phyloP scores from a whole-genome alignment of 1,140 invertebrate species.

The Branchinecta lynchi region DNA sequence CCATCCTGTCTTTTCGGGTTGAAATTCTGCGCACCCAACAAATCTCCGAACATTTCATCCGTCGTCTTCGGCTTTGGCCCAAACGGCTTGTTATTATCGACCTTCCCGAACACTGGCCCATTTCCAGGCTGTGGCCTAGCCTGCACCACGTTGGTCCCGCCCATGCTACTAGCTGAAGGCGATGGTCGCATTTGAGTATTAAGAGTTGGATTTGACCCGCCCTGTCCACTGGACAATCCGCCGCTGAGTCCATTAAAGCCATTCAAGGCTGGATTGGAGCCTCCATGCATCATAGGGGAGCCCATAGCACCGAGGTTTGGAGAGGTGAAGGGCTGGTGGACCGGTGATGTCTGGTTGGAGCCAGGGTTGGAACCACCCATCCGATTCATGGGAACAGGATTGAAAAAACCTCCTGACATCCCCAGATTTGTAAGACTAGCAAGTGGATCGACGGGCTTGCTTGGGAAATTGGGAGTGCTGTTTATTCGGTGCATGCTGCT shows the following conservation, averaged over 20 bases:
- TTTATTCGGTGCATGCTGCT: slow-evolving; percentile 37
- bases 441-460: slow-evolving; percentile 38
- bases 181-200: not conserved
- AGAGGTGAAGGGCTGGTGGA: not conserved
- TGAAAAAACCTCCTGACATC: slow-evolving; percentile 25
- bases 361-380: not conserved
- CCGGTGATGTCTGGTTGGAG: not conserved
- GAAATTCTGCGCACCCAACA: slow-evolving; percentile 74
- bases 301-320: not conserved
- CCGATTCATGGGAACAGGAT: not conserved
- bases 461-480: slow-evolving; percentile 41
- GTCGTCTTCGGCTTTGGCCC: slow-evolving; percentile 33
- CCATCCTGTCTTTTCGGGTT: slow-evolving; percentile 54
- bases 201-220: not conserved
- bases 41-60: slow-evolving; percentile 71
- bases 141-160: not conserved
- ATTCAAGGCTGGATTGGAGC: not conserved
- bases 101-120: slow-evolving; percentile 18
- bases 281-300: not conserved
- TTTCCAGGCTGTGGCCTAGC: not conserved
- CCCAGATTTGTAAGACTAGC: slow-evolving; percentile 35
- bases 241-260: not conserved
- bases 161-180: slow-evolving; percentile 8
- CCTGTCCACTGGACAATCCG: not conserved
- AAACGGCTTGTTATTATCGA: slow-evolving; percentile 16